phyloP scores from a whole-genome alignment of 2,888 invertebrate genomes.

The Eupithecia inturbata region DNA sequence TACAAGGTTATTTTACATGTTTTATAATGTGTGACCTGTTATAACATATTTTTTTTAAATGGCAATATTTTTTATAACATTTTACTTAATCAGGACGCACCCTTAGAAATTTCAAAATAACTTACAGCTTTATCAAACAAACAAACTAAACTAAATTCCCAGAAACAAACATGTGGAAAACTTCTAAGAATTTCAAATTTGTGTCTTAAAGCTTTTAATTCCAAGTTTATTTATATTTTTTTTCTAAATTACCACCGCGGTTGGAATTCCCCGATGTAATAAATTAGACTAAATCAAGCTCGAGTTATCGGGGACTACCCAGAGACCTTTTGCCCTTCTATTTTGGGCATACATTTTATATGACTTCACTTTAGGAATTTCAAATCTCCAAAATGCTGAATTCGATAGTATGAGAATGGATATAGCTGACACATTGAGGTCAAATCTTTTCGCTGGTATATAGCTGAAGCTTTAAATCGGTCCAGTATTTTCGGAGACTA shows the following conservation, averaged over 20 bases:
- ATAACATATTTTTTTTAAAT: no score
- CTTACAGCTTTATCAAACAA: not conserved
- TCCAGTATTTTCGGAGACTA: no score
- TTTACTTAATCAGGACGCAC: no score
- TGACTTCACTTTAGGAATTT: slow-evolving; percentile 19
- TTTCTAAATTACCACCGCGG: not conserved
- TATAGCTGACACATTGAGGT: slow-evolving; percentile 15
- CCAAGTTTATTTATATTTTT: slow-evolving; percentile 1
- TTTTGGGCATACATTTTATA: slow-evolving; percentile 35
- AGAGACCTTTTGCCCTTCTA: slow-evolving; percentile 32
- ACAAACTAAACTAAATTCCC: not conserved
- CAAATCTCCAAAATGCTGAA: slow-evolving; percentile 16
- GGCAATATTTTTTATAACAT: no score
- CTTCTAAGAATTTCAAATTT: not conserved
- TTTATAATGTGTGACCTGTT: no score
- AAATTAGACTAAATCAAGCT: slow-evolving; percentile 33
- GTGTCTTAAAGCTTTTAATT: not conserved
- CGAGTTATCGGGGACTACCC: slow-evolving; percentile 25
- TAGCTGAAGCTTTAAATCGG: not conserved
- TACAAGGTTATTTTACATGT: no score
- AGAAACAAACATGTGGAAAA: not conserved
- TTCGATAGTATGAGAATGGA: not conserved
- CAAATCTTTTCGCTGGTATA: not conserved
- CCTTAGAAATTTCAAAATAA: not conserved
- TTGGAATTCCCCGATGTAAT: slow-evolving; percentile 26